phyloP scores from a whole-genome alignment of 2,888 invertebrate species.

The Caradrina kadenii region DNA sequence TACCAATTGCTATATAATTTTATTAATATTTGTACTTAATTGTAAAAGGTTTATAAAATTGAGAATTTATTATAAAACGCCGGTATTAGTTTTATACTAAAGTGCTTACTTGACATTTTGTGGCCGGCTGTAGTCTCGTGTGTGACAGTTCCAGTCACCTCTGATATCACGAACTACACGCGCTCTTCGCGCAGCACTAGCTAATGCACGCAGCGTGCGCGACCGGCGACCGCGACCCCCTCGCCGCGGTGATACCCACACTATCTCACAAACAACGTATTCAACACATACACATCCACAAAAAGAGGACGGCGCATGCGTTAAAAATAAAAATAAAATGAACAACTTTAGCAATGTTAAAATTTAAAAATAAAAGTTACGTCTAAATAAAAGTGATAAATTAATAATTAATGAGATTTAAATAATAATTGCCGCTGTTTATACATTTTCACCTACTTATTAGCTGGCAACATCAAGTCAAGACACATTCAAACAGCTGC shows the following conservation, averaged over 20 bases:
- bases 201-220: conserved; percentile 83
- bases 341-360: conserved; percentile 1
- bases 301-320: conserved; percentile 56
- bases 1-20: neutral
- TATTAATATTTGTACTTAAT: neutral
- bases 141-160: conserved; percentile 87
- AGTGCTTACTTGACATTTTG: conserved; percentile 88
- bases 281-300: conserved; percentile 48
- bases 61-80: conserved; percentile 30
- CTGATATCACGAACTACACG: conserved; percentile 83
- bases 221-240: conserved; percentile 74
- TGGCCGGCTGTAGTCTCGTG: conserved; percentile 85
- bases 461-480: conserved; percentile 75
- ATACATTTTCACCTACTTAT: neutral
- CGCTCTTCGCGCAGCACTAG: conserved; percentile 85
- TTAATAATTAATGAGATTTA: neutral
- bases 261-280: conserved; percentile 53
- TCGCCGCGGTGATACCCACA: conserved; percentile 71
- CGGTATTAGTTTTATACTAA: conserved; percentile 40
- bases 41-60: conserved; percentile 2
- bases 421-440: neutral
- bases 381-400: neutral
- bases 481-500: conserved; percentile 79
- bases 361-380: neutral
- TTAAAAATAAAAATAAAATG: conserved; percentile 31